A percentile compares a stretch with the other conserved stretches of the same genome.
Evolutionary conservation across 2,113 vertebrate genomes (phyloP).

Genomic region (Eptesicus fuscus): DNA sequence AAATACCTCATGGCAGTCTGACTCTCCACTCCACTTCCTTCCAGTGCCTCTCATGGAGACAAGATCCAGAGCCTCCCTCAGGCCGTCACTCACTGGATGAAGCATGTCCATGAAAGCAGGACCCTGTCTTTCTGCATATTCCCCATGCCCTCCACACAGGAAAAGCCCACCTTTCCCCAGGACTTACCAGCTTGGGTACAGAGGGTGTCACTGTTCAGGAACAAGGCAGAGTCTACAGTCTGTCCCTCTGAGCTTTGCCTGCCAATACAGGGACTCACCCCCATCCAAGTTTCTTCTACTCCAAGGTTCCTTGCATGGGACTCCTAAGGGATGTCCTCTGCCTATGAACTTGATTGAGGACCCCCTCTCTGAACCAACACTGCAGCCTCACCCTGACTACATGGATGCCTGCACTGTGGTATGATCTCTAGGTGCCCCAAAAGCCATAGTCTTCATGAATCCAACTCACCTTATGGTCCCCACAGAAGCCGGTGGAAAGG

Average conservation of each 20-base stretch:
- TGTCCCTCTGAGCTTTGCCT: neutral
- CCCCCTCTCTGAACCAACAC: neutral
- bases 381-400: rapidly evolving
- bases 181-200: neutral
- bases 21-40: no score
- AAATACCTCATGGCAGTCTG: no score
- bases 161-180: neutral
- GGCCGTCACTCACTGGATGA: rapidly evolving
- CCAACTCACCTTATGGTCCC: neutral
- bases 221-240: rapidly evolving
- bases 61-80: neutral
- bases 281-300: rapidly evolving
- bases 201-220: neutral
- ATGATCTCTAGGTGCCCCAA: no score
- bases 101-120: rapidly evolving
- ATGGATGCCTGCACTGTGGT: rapidly evolving
- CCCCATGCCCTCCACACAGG: rapidly evolving
- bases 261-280: rapidly evolving
- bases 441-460: neutral
- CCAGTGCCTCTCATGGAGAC: neutral
- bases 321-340: no score
- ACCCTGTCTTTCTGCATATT: rapidly evolving
- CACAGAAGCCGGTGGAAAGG: neutral
- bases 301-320: neutral
- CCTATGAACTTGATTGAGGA: neutral